Base-by-base conservation (phyloP, 2,888 invertebrate genomes). In the Toxonevra muliebris region DNA sequence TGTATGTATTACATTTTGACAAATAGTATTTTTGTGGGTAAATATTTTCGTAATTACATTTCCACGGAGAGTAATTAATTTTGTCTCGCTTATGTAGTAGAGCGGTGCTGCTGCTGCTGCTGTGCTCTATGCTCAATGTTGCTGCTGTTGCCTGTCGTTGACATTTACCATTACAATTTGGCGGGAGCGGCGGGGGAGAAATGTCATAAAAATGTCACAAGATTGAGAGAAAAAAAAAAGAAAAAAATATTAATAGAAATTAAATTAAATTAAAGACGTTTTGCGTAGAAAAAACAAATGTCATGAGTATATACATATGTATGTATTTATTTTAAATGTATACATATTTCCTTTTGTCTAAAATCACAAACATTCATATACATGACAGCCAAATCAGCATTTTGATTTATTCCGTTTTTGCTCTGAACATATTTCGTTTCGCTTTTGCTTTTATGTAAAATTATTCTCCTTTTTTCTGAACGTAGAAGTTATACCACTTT, bases 31-130 rank as follows among this genome's bases (percentile, higher is more conserved):
- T 69, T 69, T 69, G 30, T 30, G 74, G 77, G 77, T 80, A 82
- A 81, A 82, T 82, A 82, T 82, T 82, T 82, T 81, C 80, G 79
- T 82, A 82, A 82, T 82, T 82, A 82, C 81, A 82, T 81, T 82
- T 82, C 79, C 80, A 79, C 80, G 77, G 78, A 79, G 82, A 80
- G 81, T 82, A 82, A 82, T 82, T 82, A 82, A 82, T 82, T 82
- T 82, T 80, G 80, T 82, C 82, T 79, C 76, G 76, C 79, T 77
- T 74, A 76, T 70, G 45, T 57, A 48, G 58, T 72, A 30, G 30
- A 30, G 30, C 30, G 30, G 30, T 30, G 30, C 30, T 30, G 30
- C 30, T 30, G 30, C 30, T 30, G 30, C 30, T 30, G 30, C 30
- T 30, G 30, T 30, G 30, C 30, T 30, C 30, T 30, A 30, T 30